Evolutionary conservation across 2,888 invertebrate genomes (phyloP), one percentile per base, ranked within the genome.

Genomic region (Spodoptera littoralis): DNA sequence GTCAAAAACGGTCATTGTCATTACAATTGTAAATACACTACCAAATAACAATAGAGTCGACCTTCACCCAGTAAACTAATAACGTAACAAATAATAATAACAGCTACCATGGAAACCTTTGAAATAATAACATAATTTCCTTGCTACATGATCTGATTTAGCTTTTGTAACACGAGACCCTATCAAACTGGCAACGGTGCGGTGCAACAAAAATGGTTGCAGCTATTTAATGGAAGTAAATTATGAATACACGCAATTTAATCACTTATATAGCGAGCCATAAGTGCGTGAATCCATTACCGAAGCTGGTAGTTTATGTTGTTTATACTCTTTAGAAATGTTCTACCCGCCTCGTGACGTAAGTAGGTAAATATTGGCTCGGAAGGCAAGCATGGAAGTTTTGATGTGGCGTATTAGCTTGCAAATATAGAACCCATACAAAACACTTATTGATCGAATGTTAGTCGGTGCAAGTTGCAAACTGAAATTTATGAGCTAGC

Each of bases 341-440:
- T 11, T 36, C 18, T 24, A 48, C 62, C 4, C 13, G 64, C 78
- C 75, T 79, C 77, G 82, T 90, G 88, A 89, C 87, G 90, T 85
- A 87, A 85, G 82, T n/a, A 60, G 70, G 70, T 90, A 88, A 36
- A 90, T 91, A 91, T 91, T 84, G 87, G 85, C 86, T 88, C 80
- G 84, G 82, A 87, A 88, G 85, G 87, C 88, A 88, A 85, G 88
- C 88, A 87, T 84, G 85, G 85, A 90, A 92, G 90, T 93, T 92
- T 89, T 87, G 90, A 90, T 90, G 87, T 90, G 89, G 90, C 87
- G 85, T 93, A 93, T 94, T 92, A 93, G 88, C 90, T 93, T 91
- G 92, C 92, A 93, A 93, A 93, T 93, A 93, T 90, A 90, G 93
- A 94, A 91, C 84, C 94, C 92, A 88, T 94, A 93, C 92, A 94